Evolutionary conservation across 2,888 invertebrate genomes (phyloP), one percentile per base, ranked within the genome.

Genomic region (Priocnemis perturbator): DNA sequence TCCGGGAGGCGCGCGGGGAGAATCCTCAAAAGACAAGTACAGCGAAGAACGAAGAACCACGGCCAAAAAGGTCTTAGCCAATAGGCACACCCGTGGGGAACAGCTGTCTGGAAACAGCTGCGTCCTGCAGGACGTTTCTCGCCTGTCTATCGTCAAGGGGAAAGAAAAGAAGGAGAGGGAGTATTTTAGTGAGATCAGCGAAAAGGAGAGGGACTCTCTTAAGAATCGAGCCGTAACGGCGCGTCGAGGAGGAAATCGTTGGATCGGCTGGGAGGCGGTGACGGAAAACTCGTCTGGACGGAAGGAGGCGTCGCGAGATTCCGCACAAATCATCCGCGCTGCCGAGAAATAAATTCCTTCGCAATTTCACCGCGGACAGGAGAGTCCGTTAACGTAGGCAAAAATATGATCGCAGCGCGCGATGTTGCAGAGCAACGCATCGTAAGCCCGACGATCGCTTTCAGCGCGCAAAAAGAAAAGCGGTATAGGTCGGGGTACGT

Each of bases 71-170:
- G n/a, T 56, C 64, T 59, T 20, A 59, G 60, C 45, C 68, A 53
- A 65, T 63, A 37, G 45, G 48, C 44, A 30, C 7, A 14, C 20
- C 23, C 19, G 26, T 7, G 23, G 59, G 55, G 58, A 60, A 69
- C 75, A 76, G 78, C 78, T 81, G 83, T 69, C 53, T 60, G 19
- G 59, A 44, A 60, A 65, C 83, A 80, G 81, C 80, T 81, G 83
- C 64, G 58, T 60, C 63, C 77, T 70, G 53, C 45, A 65, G 68
- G 57, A 68, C 62, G 62, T 52, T 57, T 21, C 21, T 50, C 37
- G 37, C 1, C 20, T 11, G 37, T 17, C 44, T 57, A 20, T 55
- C 67, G 53, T 20, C 37, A 17, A 14, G n/a, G 55, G 26, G 14
- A 7, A 21, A 48, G 50, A 7, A 61, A 52, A 55, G 52, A 20